These are phyloP conservation scores for Meda fulgida DNA, from an alignment of 2,797 vertebrate species.

Conservation along the genomic window DNA sequence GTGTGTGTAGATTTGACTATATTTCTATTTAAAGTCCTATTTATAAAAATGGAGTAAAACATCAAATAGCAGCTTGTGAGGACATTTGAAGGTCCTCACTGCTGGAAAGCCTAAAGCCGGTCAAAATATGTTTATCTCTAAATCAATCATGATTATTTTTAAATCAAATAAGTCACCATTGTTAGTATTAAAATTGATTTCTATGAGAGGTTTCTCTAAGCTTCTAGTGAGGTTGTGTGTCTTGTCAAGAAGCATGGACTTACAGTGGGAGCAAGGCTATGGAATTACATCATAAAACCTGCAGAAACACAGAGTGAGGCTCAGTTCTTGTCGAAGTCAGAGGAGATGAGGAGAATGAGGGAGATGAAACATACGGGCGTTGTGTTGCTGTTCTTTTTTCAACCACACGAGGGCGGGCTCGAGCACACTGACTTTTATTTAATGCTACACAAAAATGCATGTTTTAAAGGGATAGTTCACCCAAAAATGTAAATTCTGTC, in stretches of 20 bases:
- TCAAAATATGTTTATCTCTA: not conserved
- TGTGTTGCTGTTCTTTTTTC: not conserved
- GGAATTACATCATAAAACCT: not conserved
- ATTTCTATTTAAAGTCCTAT: not conserved
- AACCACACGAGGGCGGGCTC: constrained; percentile 9
- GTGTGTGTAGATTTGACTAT: no score
- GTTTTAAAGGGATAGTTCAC: no score
- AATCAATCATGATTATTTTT: not conserved
- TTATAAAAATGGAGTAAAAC: not conserved
- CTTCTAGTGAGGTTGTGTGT: not conserved
- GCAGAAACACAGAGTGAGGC: not conserved
- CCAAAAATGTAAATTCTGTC: no score
- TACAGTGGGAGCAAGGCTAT: not conserved
- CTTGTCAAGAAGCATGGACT: not conserved
- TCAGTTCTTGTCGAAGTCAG: not conserved
- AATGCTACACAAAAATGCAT: not conserved
- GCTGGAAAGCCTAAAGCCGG: not conserved
- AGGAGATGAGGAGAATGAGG: not conserved
- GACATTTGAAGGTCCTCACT: not conserved
- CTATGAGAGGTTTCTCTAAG: not conserved
- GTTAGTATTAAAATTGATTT: not conserved
- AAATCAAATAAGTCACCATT: no score
- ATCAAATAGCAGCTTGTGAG: not conserved
- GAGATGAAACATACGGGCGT: not conserved
- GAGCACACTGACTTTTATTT: not conserved